Conservation (phyloP, 1,140 invertebrate species). For the Drosophila orosa region DNA sequence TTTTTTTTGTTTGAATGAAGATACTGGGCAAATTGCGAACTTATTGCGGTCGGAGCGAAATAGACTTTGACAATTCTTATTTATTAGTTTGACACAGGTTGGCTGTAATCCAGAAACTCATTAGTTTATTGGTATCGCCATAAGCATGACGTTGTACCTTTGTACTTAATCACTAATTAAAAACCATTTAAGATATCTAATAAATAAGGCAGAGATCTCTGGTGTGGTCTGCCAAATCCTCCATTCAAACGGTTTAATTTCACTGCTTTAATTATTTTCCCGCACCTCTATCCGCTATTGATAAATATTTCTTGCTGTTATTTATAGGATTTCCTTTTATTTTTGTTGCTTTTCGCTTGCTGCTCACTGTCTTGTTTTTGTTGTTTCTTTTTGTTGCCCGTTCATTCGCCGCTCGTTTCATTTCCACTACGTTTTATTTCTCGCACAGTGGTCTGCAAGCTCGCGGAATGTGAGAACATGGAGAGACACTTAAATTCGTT, state of each 20-base stretch:
- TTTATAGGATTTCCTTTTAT: conserved; percentile 70
- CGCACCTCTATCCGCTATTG: conserved; percentile 55
- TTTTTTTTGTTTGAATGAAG: conserved; percentile 5
- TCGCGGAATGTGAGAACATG: neutral
- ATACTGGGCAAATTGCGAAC: conserved; percentile 14
- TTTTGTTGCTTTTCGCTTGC: conserved; percentile 34
- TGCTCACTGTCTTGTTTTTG: conserved; percentile 45
- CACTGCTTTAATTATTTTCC: conserved; percentile 51
- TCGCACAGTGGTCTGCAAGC: conserved; percentile 53
- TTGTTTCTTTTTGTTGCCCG: conserved; percentile 24
- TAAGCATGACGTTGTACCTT: conserved; percentile 7
- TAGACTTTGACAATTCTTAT: neutral
- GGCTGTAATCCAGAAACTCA: neutral
- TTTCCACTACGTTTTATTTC: conserved; percentile 66
- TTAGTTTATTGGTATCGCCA: neutral
- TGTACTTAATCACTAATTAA: conserved; percentile 21
- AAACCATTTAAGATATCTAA: conserved; percentile 5
- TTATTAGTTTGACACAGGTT: neutral
- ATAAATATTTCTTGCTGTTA: conserved; percentile 70
- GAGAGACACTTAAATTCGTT: neutral
- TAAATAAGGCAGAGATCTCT: neutral
- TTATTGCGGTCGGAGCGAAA: conserved; percentile 6
- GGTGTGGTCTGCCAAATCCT: neutral
- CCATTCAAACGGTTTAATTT: conserved; percentile 44
- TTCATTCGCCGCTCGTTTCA: conserved; percentile 54